Conservation (phyloP, 1,140 invertebrate genomes). For the Procambarus virginalis region DNA sequence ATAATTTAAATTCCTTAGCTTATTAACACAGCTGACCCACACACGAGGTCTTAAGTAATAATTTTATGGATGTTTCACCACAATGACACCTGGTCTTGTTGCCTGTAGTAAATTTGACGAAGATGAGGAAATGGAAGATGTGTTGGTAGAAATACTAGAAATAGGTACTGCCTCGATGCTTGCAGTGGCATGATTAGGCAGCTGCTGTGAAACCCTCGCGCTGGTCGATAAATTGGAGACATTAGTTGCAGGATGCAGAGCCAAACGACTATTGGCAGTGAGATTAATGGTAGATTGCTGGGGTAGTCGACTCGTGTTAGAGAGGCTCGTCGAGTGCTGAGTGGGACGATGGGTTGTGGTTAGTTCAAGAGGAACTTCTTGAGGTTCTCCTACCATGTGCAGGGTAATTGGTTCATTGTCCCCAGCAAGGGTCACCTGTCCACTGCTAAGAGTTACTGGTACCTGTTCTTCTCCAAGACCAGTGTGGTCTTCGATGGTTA, state of each 20-base stretch:
- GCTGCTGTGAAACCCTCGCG: conserved; percentile 25
- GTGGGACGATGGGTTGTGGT: conserved; percentile 65
- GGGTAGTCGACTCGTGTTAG: conserved; percentile 11
- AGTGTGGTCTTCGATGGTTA: conserved; percentile 65
- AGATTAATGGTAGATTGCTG: conserved; percentile 49
- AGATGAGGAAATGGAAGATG: conserved; percentile 24
- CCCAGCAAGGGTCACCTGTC: conserved; percentile 34
- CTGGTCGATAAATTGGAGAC: background rate
- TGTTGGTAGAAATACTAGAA: conserved; percentile 55
- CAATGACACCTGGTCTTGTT: conserved; percentile 69
- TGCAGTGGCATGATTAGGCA: conserved; percentile 14
- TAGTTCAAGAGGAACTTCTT: conserved; percentile 70
- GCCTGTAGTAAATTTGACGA: conserved; percentile 54
- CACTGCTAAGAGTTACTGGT: conserved; percentile 14
- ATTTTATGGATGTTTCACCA: conserved; percentile 69
- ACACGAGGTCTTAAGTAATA: background rate
- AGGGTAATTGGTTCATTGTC: conserved; percentile 59
- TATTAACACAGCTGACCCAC: conserved; percentile 57
- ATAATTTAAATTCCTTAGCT: conserved; percentile 38
- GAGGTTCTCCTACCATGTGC: conserved; percentile 68
- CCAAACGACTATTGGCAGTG: conserved; percentile 33
- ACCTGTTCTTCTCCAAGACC: conserved; percentile 39
- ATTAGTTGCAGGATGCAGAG: background rate
- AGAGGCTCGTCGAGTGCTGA: conserved; percentile 22
- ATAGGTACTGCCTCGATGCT: conserved; percentile 36